These are phyloP conservation scores for Drosophila nr. medialis DNA, from an alignment of 2,888 invertebrate species.

Conservation along the genomic window DNA sequence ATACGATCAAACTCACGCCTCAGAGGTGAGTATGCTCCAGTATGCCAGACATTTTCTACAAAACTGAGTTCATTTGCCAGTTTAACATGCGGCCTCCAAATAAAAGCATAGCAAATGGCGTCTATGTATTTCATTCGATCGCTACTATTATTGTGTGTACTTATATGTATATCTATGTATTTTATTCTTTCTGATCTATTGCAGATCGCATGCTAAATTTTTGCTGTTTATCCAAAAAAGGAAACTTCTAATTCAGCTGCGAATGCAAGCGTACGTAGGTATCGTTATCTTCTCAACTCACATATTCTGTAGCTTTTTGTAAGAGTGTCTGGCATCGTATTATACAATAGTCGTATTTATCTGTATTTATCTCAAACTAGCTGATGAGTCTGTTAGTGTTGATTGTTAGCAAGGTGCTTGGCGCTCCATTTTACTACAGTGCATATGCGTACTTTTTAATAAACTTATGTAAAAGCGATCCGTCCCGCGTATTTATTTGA, in stretches of 20 bases:
- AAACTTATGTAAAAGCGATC: neutral
- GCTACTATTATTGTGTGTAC: constrained; percentile 4
- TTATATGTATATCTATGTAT: constrained; percentile 11
- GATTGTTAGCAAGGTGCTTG: neutral
- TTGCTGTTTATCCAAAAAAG: constrained; percentile 60
- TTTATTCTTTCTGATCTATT: constrained; percentile 58
- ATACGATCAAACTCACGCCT: constrained; percentile 32
- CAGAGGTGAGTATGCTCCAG: constrained; percentile 51
- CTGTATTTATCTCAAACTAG: constrained; percentile 14
- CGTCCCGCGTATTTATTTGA: neutral
- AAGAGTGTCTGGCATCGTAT: constrained; percentile 17
- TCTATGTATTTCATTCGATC: neutral
- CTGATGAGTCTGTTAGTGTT: constrained; percentile 1
- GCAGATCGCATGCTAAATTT: constrained; percentile 68
- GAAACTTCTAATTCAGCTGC: constrained; percentile 33
- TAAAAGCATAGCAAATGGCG: neutral
- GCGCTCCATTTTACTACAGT: neutral
- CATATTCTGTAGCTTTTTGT: constrained; percentile 10
- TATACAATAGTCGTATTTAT: neutral
- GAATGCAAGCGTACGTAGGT: constrained; percentile 49
- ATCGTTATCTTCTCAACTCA: constrained; percentile 9
- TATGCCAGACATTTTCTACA: constrained; percentile 7
- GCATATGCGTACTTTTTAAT: neutral
- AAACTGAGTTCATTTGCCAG: constrained; percentile 1
- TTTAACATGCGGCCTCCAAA: neutral